These are phyloP conservation scores for Stigmatopora nigra DNA, from an alignment of 2,113 vertebrate species.

Conservation along the genomic window DNA sequence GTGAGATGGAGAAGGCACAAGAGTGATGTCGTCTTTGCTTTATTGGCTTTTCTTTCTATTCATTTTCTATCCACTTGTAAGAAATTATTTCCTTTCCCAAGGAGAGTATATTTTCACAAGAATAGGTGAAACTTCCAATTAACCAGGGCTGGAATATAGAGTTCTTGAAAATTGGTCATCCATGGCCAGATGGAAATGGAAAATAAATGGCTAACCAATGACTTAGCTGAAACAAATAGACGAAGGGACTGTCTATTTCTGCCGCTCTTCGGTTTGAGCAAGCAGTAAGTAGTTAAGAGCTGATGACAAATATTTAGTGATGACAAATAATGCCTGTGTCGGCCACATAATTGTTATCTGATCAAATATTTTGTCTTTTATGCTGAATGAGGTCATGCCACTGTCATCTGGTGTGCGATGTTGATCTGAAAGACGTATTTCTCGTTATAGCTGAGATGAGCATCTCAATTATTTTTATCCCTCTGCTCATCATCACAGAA, in stretches of 20 bases:
- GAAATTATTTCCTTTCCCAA: background rate
- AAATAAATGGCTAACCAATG: too few species aligned
- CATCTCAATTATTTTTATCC: background rate
- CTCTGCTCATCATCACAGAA: background rate
- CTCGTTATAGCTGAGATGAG: background rate
- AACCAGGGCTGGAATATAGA: background rate
- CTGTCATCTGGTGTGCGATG: background rate
- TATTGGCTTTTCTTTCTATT: background rate
- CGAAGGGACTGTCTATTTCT: background rate
- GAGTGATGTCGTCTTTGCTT: background rate
- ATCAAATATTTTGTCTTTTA: background rate
- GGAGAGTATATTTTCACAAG: background rate
- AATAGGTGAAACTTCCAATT: background rate
- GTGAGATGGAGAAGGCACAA: conserved; percentile 7
- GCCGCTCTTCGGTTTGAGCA: background rate
- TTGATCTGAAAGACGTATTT: background rate
- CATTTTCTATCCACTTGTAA: background rate
- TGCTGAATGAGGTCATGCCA: background rate
- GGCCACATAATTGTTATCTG: background rate
- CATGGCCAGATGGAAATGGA: too few species aligned
- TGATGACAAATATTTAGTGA: background rate
- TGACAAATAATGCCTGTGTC: background rate
- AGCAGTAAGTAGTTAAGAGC: background rate
- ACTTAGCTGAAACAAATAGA: too few species aligned
- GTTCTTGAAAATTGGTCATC: background rate